Evolutionary conservation across 53 echinoderm and acorn worm species (phyloP).

Genomic region (Henricia sp.): DNA sequence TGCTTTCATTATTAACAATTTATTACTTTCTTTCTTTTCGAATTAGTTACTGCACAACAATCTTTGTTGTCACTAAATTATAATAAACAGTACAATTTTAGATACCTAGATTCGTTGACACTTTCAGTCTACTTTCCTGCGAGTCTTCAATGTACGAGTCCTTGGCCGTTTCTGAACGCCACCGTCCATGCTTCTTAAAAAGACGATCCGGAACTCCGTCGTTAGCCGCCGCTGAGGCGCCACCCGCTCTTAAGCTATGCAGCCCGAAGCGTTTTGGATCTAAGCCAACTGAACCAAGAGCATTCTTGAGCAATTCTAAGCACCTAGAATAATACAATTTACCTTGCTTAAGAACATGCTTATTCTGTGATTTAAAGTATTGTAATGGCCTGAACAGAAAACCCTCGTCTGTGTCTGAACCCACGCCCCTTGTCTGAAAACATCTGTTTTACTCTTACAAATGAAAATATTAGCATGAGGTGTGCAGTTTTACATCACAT

Average conservation of each 20-base stretch:
- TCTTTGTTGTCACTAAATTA: no score
- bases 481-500: neutral
- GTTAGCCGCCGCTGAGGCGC: neutral
- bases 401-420: neutral
- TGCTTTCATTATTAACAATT: no score
- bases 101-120: neutral
- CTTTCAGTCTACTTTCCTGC: neutral
- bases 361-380: neutral
- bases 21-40: no score
- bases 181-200: constrained; percentile 15
- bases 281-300: neutral
- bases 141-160: constrained; percentile 17
- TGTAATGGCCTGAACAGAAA: neutral
- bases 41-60: no score
- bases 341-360: neutral
- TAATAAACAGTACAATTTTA: constrained; percentile 1
- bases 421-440: constrained; percentile 12
- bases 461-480: neutral
- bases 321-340: neutral
- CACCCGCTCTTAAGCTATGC: constrained; percentile 17
- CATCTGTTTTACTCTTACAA: constrained; percentile 21
- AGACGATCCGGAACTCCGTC: neutral
- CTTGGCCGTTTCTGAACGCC: constrained; percentile 8
- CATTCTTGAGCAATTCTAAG: neutral
- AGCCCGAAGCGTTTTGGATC: neutral